Evolutionary conservation across 2,888 invertebrate genomes (phyloP).

Genomic region (Neoitamus cyanurus): DNA sequence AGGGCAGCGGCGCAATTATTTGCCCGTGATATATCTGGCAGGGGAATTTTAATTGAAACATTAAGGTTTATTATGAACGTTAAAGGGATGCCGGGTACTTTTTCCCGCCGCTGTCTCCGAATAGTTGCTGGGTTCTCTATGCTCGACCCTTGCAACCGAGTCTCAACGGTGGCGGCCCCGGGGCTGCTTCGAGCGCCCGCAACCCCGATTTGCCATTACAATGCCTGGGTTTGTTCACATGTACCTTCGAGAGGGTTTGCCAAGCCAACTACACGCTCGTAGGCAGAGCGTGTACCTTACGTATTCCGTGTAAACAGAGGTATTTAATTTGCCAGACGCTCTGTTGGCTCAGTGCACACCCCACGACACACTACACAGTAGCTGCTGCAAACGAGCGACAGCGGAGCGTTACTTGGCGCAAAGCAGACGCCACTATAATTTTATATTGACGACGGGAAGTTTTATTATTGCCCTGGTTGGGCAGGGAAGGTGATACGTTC

Average conservation of each 20-base stretch:
- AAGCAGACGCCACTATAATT: background rate
- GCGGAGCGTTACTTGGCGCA: background rate
- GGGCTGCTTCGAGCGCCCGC: background rate
- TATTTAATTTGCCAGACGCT: conserved; percentile 41
- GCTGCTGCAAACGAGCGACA: conserved; percentile 27
- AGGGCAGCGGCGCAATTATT: conserved; percentile 42
- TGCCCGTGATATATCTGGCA: conserved; percentile 49
- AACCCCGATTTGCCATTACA: background rate
- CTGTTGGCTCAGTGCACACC: conserved; percentile 33
- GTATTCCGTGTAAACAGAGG: conserved; percentile 33
- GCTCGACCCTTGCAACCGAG: conserved; percentile 21
- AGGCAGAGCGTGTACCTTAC: conserved; percentile 27
- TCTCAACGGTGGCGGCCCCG: background rate
- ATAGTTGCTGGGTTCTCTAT: conserved; percentile 19
- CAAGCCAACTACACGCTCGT: conserved; percentile 29
- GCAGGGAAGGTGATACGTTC: background rate
- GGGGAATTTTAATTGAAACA: conserved; percentile 62
- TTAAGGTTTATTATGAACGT: conserved; percentile 60
- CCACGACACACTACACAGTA: background rate
- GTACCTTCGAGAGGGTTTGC: conserved; percentile 9
- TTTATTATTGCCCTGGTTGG: background rate
- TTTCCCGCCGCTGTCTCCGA: conserved; percentile 24
- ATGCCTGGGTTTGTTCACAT: conserved; percentile 9
- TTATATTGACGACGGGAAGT: background rate
- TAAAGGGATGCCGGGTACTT: conserved; percentile 33